Conservation (phyloP, 2,113 vertebrate species). For the Calidris pugnax region DNA sequence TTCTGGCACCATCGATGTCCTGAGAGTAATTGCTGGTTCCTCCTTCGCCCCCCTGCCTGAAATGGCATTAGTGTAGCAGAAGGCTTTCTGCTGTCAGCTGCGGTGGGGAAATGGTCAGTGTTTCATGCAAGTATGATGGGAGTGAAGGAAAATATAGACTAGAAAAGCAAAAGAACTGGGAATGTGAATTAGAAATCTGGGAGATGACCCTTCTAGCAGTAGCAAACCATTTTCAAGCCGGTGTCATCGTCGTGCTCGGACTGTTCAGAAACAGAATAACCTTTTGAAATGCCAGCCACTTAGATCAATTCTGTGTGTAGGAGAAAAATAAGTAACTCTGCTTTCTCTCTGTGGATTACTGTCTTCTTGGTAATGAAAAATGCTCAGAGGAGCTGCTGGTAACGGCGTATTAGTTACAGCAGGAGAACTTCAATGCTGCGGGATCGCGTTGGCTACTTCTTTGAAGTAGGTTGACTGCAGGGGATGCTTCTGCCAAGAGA, state of each 20-base stretch:
- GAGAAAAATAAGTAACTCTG: background rate
- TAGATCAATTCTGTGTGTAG: background rate
- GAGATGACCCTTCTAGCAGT: background rate
- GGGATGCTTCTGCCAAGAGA: background rate
- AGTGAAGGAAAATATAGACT: background rate
- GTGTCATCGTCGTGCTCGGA: background rate
- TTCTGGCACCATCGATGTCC: background rate
- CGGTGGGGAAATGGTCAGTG: background rate
- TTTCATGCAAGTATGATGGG: background rate
- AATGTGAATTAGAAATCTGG: background rate
- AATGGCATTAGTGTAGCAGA: background rate
- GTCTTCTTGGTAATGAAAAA: background rate
- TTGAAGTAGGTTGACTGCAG: background rate
- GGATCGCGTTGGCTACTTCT: background rate
- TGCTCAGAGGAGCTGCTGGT: background rate
- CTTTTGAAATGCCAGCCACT: background rate
- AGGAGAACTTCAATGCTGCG: background rate
- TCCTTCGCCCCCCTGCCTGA: background rate
- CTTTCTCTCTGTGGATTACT: background rate
- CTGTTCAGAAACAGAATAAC: background rate
- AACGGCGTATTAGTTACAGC: background rate
- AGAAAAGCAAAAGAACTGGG: background rate
- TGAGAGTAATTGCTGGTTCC: background rate
- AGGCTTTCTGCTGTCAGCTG: background rate
- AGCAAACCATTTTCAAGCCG: background rate